These are phyloP conservation scores for Deilephila elpenor DNA, from an alignment of 2,888 invertebrate genomes.

Conservation along the genomic window DNA sequence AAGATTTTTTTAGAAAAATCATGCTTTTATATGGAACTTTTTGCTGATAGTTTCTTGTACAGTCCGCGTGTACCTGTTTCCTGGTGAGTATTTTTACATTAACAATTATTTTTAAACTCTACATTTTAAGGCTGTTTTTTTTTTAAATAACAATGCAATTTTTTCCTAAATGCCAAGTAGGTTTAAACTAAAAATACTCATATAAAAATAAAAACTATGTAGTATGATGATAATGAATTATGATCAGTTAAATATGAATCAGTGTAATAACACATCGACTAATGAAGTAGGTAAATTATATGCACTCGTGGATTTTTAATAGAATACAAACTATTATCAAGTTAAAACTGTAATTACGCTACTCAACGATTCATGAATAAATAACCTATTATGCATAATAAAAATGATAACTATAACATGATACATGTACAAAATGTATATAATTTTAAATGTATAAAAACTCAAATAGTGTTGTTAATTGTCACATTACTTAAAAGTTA, in stretches of 20 bases:
- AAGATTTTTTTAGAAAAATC: conserved; percentile 42
- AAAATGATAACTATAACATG: not conserved
- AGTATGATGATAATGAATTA: not conserved
- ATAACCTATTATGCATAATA: not conserved
- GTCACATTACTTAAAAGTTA: not conserved
- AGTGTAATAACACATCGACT: not conserved
- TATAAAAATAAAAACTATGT: not conserved
- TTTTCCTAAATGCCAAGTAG: too few relatives aligned
- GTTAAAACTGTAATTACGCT: conserved; percentile 30
- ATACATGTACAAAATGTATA: not conserved
- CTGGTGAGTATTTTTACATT: conserved; percentile 52
- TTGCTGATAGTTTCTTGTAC: conserved; percentile 44
- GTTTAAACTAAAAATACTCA: too few relatives aligned
- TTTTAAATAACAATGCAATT: not conserved
- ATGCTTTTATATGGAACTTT: conserved; percentile 61
- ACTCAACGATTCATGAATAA: conserved; percentile 21
- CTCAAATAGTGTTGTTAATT: not conserved
- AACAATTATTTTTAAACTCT: not conserved
- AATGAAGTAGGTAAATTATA: conserved; percentile 1
- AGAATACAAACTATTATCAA: not conserved
- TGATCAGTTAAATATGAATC: not conserved
- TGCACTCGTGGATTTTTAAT: not conserved
- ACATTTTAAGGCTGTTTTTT: not conserved
- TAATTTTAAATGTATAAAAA: not conserved
- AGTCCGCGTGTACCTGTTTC: conserved; percentile 26